Evolutionary conservation across 1,140 invertebrate species (phyloP).

Genomic region (Drosophila prosaltans): DNA sequence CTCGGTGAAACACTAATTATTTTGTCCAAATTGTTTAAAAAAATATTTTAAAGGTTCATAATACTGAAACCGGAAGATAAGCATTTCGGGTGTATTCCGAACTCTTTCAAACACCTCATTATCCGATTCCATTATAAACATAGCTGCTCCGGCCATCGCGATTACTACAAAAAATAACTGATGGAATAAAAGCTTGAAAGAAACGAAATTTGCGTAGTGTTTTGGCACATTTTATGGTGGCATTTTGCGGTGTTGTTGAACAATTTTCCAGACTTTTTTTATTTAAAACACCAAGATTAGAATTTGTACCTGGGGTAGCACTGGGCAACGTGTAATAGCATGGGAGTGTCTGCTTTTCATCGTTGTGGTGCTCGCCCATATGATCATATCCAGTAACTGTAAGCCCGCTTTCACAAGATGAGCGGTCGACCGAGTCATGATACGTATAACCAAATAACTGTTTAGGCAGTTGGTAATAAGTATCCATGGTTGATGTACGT

Average conservation of each 20-base stretch:
- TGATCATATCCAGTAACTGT: conserved; percentile 84
- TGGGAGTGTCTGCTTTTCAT: conserved; percentile 83
- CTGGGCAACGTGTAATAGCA: conserved; percentile 69
- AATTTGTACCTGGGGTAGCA: conserved; percentile 51
- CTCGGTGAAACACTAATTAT: conserved; percentile 33
- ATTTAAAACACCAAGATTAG: conserved; percentile 30
- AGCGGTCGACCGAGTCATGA: conserved; percentile 90
- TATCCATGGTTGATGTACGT: conserved; percentile 64
- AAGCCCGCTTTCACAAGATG: conserved; percentile 84
- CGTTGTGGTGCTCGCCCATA: conserved; percentile 72
- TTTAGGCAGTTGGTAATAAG: conserved; percentile 46
- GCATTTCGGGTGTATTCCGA: conserved; percentile 91
- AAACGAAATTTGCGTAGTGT: conserved; percentile 85
- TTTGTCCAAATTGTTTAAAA: conserved; percentile 57
- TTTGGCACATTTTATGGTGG: conserved; percentile 54
- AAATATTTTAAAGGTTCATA: conserved; percentile 93
- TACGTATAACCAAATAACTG: conserved; percentile 85
- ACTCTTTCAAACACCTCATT: conserved; percentile 87
- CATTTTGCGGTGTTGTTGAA: conserved; percentile 38
- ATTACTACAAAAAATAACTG: conserved; percentile 88
- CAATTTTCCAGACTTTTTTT: conserved; percentile 44
- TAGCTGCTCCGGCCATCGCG: conserved; percentile 86
- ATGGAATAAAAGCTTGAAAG: conserved; percentile 89
- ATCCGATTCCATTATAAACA: conserved; percentile 90
- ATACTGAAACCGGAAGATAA: conserved; percentile 90